These are phyloP conservation scores for Festucalex cinctus DNA, from an alignment of 2,113 vertebrate species.

Conservation along the genomic window DNA sequence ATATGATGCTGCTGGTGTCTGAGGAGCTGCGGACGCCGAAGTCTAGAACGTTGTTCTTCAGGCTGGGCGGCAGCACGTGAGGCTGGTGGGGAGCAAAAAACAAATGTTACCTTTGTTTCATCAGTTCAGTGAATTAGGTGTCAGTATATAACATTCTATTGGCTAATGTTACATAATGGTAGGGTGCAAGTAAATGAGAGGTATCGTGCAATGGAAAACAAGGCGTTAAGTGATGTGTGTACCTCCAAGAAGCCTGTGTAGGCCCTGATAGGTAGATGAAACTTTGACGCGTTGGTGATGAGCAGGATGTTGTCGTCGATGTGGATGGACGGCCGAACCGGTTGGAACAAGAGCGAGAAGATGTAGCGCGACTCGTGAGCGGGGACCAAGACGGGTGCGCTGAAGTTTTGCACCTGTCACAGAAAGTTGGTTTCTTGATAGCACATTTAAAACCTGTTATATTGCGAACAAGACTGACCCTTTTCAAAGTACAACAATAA, in stretches of 20 bases:
- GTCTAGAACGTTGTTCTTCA: constrained; percentile 86
- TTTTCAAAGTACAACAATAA: too few relatives aligned
- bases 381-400: constrained; percentile 84
- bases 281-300: constrained; percentile 96
- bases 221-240: constrained; percentile 1
- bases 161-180: neutral
- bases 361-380: constrained; percentile 89
- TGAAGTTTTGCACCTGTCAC: constrained; percentile 91
- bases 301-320: constrained; percentile 96
- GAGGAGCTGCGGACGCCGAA: constrained; percentile 92
- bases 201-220: neutral
- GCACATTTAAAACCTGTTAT: too few relatives aligned
- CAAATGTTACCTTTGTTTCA: neutral
- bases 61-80: constrained; percentile 85
- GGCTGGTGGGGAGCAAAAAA: constrained; percentile 69
- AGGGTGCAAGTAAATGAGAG: neutral
- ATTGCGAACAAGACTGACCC: too few relatives aligned
- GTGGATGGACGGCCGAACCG: constrained; percentile 88
- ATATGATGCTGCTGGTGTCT: constrained; percentile 86
- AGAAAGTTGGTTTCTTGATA: neutral
- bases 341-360: constrained; percentile 91
- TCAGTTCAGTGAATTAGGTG: neutral
- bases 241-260: constrained; percentile 98
- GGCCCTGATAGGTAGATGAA: constrained; percentile 91
- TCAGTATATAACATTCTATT: neutral